phyloP scores from a whole-genome alignment of 2,113 vertebrate genomes.

The Vidua chalybeata region DNA sequence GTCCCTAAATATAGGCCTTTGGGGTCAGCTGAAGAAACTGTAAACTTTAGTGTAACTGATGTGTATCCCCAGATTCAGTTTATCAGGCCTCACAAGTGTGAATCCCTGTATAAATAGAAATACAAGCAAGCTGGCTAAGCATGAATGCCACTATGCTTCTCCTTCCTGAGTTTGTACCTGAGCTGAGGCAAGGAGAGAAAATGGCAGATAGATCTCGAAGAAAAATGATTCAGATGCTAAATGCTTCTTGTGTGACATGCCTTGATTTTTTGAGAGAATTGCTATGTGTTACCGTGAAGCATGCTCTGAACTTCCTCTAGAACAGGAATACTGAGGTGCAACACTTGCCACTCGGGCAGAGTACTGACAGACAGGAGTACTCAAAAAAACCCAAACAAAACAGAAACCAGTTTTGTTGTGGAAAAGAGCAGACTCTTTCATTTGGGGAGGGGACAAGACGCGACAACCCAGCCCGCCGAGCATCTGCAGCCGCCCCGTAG shows the following conservation, averaged over 20 bases:
- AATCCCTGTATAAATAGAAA: not conserved
- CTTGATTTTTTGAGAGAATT: not conserved
- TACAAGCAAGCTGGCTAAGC: not conserved
- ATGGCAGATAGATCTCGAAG: fast-evolving
- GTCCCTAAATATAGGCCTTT: not conserved
- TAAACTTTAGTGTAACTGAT: not conserved
- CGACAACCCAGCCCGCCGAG: fast-evolving
- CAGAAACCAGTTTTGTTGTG: fast-evolving
- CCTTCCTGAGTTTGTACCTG: not conserved
- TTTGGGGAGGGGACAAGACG: fast-evolving
- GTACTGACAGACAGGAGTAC: too few species aligned
- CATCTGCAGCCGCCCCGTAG: too few species aligned
- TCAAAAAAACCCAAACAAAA: not conserved
- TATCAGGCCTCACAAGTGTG: not conserved
- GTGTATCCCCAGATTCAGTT: fast-evolving
- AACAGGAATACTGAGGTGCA: fast-evolving
- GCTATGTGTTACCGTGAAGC: fast-evolving
- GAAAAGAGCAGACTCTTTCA: not conserved
- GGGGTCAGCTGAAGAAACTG: not conserved
- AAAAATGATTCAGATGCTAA: not conserved
- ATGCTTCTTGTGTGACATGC: fast-evolving
- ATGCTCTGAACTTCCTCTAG: not conserved
- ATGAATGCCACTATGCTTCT: fast-evolving
- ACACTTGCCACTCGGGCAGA: fast-evolving
- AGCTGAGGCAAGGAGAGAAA: not conserved